Evolutionary conservation across 37 sponge, comb jelly and placozoan species (phyloP), one percentile per base, ranked within the genome.

Genomic region (Theonella swinhoei): DNA sequence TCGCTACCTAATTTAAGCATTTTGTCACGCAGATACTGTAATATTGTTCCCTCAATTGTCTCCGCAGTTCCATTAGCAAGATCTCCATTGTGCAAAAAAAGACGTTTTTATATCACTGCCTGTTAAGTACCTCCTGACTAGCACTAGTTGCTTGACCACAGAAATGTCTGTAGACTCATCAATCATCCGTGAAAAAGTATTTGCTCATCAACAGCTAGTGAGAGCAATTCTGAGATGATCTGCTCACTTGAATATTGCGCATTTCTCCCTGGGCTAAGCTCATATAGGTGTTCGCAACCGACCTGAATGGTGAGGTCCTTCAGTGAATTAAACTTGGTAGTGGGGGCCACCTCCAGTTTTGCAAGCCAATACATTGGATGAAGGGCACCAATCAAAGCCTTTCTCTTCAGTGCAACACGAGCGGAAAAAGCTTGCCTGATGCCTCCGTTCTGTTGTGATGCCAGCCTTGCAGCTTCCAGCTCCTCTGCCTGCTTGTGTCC

Each of bases 91-190:
- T 77, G 77, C 32, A 85, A 67, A 77, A n/a, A 77, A 85, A 3
- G 68, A 62, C n/a, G 75, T 83, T 59, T 64, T 61, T 42, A 74
- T 32, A 62, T 34, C 72, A 26, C 75, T 67, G n/a, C 39, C 28
- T 62, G 75, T 54, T 28, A 83, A 58, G 40, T 62, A 78, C 28
- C 40, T 28, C 4, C 61, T 61, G 8, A 75, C 76, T 29, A 78
- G 65, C 78, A 78, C 65, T 17, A 72, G 76, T 26, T 83, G 84
- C 70, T 77, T 87, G n/a, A 80, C 29, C 24, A 80, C 81, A 62
- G 81, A 63, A 42, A 75, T 80, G 39, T 87, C 67, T 29, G 80
- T 79, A 25, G 80, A 79, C 42, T 83, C 81, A 34, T 87, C 88
- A 33, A 65, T 87, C 69, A 87, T 66, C 28, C 80, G 74, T 22